Percentiles rank a stretch among this genome's conserved stretches.
phyloP scores from a whole-genome alignment of 2,797 vertebrate genomes.

The Pipistrellus nathusii region DNA sequence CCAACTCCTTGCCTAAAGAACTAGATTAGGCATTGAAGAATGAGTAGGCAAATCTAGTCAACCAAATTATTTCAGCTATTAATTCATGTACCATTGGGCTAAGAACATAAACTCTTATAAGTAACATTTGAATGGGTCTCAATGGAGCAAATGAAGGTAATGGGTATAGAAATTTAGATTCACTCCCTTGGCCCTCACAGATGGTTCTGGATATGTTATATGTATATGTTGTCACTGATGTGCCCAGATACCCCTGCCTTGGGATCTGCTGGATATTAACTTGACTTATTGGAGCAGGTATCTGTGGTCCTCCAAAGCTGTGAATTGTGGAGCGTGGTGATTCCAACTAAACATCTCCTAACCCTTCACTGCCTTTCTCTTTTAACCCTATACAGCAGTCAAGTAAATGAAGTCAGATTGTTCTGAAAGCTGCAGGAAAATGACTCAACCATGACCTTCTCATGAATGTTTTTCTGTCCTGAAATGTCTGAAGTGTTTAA shows the following conservation, averaged over 20 bases:
- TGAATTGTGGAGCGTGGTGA: constrained; percentile 48
- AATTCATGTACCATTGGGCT: neutral
- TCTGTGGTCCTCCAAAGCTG: constrained; percentile 30
- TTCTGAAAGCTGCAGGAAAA: constrained; percentile 57
- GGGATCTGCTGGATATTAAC: constrained; percentile 64
- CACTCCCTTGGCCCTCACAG: constrained; percentile 72
- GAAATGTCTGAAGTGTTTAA: constrained; percentile 85
- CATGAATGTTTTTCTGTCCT: constrained; percentile 82
- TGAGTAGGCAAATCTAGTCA: neutral
- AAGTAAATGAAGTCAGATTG: constrained; percentile 43
- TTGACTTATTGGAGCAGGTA: constrained; percentile 62
- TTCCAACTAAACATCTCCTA: constrained; percentile 44
- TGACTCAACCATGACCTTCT: constrained; percentile 37
- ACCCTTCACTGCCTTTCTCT: constrained; percentile 69
- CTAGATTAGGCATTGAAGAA: neutral
- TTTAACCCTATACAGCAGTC: constrained; percentile 49
- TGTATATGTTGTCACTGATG: constrained; percentile 48
- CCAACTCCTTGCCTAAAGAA: neutral
- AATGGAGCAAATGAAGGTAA: neutral
- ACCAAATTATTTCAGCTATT: neutral
- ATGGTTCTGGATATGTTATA: constrained; percentile 63
- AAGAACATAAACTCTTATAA: neutral
- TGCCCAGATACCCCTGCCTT: constrained; percentile 46
- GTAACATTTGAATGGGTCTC: neutral
- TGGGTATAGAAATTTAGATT: neutral